A percentile compares a stretch with the other conserved stretches of the same genome.
Conservation (phyloP, 2,797 vertebrate species). For the Trematomus bernacchii region DNA sequence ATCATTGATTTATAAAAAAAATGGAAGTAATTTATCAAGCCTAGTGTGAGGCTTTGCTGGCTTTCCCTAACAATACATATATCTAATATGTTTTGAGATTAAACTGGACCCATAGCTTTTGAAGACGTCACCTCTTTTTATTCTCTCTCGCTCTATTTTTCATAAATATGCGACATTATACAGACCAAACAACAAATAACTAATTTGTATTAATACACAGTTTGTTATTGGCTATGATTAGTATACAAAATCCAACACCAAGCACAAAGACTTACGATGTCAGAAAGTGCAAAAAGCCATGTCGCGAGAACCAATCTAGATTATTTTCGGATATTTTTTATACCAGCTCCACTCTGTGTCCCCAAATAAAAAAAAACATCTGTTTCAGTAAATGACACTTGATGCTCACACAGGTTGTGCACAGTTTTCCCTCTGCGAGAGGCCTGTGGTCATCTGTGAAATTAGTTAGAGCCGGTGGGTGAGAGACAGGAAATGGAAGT, state of each 20-base stretch:
- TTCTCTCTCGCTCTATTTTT: too few species aligned
- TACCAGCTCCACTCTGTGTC: conserved; percentile 30
- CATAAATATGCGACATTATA: neutral
- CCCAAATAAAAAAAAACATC: conserved; percentile 37
- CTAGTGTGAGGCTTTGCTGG: neutral
- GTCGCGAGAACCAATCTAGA: neutral
- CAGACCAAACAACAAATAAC: neutral
- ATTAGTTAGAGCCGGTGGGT: conserved; percentile 80
- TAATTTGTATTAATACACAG: neutral
- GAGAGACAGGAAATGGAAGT: conserved; percentile 83
- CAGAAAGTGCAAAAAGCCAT: neutral
- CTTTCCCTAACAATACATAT: neutral
- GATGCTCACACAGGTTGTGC: conserved; percentile 35
- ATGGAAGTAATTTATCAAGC: neutral
- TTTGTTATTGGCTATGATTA: neutral
- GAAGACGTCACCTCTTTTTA: neutral
- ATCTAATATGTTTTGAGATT: neutral
- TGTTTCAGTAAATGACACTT: conserved; percentile 30
- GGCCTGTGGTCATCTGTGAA: conserved; percentile 77
- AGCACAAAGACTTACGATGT: neutral
- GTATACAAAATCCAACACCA: neutral
- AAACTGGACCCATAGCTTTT: neutral
- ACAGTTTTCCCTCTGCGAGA: conserved; percentile 38
- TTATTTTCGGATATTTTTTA: conserved; percentile 16
- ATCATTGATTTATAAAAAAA: neutral